Evolutionary conservation across 2,888 invertebrate genomes (phyloP).

Genomic region (Entomobrya proxima): DNA sequence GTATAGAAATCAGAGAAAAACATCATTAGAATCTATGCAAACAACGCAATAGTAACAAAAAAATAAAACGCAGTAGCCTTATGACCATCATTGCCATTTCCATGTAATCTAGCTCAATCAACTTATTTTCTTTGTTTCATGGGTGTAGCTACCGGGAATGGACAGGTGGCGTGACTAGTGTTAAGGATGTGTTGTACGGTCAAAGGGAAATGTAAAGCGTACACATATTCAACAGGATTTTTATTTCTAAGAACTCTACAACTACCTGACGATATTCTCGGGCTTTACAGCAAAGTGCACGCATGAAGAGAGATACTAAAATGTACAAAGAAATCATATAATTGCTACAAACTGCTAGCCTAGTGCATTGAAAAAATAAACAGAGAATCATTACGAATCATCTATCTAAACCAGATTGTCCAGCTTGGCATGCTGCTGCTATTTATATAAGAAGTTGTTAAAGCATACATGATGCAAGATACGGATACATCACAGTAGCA

Average conservation of each 20-base stretch:
- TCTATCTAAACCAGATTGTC: too few species aligned
- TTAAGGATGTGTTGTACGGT: neutral
- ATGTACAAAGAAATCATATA: too few species aligned
- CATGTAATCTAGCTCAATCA: neutral
- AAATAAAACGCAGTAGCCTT: too few species aligned
- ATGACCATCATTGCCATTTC: neutral
- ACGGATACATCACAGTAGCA: neutral
- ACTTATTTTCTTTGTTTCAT: neutral
- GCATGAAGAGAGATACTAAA: too few species aligned
- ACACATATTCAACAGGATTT: neutral
- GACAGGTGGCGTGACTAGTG: conserved; percentile 18
- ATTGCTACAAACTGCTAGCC: too few species aligned
- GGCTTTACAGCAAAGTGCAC: too few species aligned
- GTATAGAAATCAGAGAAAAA: too few species aligned
- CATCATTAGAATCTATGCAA: too few species aligned
- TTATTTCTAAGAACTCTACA: neutral
- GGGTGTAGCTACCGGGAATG: neutral
- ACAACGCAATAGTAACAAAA: too few species aligned
- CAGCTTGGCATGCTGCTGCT: neutral
- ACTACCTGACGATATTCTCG: too few species aligned
- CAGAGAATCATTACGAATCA: neutral
- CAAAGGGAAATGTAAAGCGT: neutral
- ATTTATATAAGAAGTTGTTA: too few species aligned
- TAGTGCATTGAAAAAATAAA: too few species aligned
- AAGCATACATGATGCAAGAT: neutral